These are phyloP conservation scores for Lampropteryx suffumata DNA, from an alignment of 2,888 invertebrate species.

Conservation along the genomic window DNA sequence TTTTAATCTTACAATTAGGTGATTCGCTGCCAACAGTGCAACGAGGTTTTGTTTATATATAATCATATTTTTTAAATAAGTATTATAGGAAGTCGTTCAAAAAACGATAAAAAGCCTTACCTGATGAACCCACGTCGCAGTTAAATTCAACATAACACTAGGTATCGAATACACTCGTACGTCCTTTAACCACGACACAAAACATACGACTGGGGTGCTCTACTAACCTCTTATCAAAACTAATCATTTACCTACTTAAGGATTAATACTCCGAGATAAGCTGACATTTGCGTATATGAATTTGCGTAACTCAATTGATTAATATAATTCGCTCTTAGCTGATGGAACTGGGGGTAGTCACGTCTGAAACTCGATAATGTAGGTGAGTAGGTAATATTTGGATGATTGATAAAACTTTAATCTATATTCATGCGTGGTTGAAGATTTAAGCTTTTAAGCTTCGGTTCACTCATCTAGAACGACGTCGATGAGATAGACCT, in stretches of 20 bases:
- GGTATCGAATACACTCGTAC: not conserved
- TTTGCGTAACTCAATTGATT: not conserved
- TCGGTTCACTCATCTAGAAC: too few species aligned
- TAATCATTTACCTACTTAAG: slow-evolving; percentile 1
- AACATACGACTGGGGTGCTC: slow-evolving; percentile 20
- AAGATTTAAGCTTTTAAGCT: too few species aligned
- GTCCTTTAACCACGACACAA: slow-evolving; percentile 31
- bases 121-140: slow-evolving; percentile 57
- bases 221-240: slow-evolving; percentile 4
- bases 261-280: not conserved
- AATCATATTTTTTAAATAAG: too few species aligned
- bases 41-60: too few species aligned
- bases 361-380: slow-evolving; percentile 12
- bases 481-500: too few species aligned
- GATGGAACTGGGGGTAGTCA: not conserved
- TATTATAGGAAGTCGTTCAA: too few species aligned
- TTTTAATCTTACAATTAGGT: too few species aligned
- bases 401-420: too few species aligned
- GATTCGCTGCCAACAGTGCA: too few species aligned
- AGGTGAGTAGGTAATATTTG: too few species aligned
- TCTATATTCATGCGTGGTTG: too few species aligned
- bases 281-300: not conserved
- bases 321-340: not conserved
- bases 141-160: slow-evolving; percentile 52
- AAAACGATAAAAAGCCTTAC: slow-evolving; percentile 7